phyloP scores from a whole-genome alignment of 2,888 invertebrate genomes.

The Hecatera dysodea region DNA sequence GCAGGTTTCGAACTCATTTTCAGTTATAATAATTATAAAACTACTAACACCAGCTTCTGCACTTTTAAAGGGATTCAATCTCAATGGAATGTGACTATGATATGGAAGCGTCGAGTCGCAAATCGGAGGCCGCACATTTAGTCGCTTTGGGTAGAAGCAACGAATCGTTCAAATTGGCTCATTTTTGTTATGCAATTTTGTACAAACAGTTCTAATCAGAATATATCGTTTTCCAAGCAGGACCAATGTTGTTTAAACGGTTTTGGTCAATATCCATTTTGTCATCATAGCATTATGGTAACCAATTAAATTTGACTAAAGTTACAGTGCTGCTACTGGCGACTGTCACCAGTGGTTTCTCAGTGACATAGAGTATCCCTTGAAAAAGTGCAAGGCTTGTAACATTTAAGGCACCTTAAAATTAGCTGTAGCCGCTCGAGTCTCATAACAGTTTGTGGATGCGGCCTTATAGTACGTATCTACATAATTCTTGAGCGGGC shows the following conservation, averaged over 20 bases:
- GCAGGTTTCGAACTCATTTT: constrained; percentile 10
- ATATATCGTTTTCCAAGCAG: constrained; percentile 1
- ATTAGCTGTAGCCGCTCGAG: no score
- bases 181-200: neutral
- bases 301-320: neutral
- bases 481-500: no score
- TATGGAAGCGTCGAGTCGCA: neutral
- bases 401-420: neutral
- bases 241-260: no score
- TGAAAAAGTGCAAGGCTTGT: neutral
- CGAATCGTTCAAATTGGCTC: neutral
- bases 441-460: no score
- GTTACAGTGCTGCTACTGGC: neutral
- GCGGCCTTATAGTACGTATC: neutral
- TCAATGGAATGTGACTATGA: neutral
- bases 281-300: no score
- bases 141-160: neutral
- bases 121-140: neutral
- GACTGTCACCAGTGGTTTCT: neutral
- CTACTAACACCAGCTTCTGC: constrained; percentile 37
- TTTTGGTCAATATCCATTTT: no score
- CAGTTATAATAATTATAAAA: constrained; percentile 6
- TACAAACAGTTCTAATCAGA: neutral
- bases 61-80: neutral
- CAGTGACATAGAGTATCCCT: neutral